phyloP scores from a whole-genome alignment of 2,797 vertebrate genomes.

The Choloepus didactylus region DNA sequence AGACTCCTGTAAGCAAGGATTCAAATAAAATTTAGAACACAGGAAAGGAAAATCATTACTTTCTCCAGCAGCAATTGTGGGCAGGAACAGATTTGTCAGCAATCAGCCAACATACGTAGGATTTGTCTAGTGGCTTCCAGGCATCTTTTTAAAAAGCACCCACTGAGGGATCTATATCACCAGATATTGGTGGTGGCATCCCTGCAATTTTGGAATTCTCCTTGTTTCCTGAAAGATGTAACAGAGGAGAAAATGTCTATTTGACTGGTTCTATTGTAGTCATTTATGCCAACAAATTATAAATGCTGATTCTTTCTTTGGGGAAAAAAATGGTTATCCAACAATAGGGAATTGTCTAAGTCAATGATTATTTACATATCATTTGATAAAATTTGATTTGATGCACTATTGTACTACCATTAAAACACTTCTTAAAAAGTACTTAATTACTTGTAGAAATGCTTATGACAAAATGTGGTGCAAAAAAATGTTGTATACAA shows the following conservation, averaged over 20 bases:
- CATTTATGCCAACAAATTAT: not conserved
- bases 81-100: not conserved
- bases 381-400: not conserved
- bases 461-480: not conserved
- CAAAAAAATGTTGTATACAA: not conserved
- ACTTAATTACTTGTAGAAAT: constrained; percentile 1
- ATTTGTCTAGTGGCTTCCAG: not conserved
- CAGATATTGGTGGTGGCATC: not conserved
- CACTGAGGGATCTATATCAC: not conserved
- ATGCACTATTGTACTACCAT: not conserved
- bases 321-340: accelerated
- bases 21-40: not conserved
- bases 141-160: not conserved
- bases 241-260: not conserved
- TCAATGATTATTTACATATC: not conserved
- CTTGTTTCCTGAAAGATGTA: not conserved
- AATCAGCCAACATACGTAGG: not conserved
- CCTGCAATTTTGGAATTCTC: not conserved
- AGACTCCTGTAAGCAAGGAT: not conserved
- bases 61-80: no score
- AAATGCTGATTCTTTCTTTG: not conserved
- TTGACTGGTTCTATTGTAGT: not conserved
- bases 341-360: no score
- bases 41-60: no score
- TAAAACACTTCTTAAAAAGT: not conserved